These are phyloP conservation scores for Eupsittula cactorum DNA, from an alignment of 2,113 vertebrate genomes.

Conservation along the genomic window DNA sequence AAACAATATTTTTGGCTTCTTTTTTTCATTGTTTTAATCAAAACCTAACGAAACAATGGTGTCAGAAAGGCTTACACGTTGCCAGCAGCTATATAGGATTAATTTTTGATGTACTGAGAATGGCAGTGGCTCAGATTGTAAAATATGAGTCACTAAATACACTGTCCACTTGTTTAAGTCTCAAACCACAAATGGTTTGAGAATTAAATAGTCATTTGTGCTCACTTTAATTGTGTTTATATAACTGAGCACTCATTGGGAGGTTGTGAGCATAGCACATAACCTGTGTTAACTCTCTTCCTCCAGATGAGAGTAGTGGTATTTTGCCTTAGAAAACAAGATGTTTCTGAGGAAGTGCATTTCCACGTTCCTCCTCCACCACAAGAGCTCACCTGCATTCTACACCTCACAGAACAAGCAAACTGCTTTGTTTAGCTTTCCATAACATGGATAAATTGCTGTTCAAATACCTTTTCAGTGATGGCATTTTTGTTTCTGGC, in stretches of 20 bases:
- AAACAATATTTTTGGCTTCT: background rate
- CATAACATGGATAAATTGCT: background rate
- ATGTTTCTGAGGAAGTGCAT: background rate
- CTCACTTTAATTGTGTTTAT: background rate
- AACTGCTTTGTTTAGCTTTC: background rate
- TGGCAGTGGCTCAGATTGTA: background rate
- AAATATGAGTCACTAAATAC: background rate
- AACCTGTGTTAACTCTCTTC: rapidly evolving
- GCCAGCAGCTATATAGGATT: background rate
- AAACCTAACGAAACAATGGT: background rate
- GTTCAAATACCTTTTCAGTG: background rate
- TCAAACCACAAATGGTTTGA: background rate
- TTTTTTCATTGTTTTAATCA: background rate
- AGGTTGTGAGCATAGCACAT: background rate
- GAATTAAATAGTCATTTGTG: background rate
- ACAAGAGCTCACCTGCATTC: background rate
- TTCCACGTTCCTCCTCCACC: rapidly evolving
- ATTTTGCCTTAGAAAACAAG: background rate
- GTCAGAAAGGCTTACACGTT: background rate
- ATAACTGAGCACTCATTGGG: background rate
- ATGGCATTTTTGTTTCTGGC: background rate
- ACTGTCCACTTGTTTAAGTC: background rate
- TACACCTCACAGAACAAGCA: background rate
- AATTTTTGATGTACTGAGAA: background rate
- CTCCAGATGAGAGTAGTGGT: background rate